Conservation (phyloP, 64 coral and sea anemone species). For the Montipora cactus region DNA sequence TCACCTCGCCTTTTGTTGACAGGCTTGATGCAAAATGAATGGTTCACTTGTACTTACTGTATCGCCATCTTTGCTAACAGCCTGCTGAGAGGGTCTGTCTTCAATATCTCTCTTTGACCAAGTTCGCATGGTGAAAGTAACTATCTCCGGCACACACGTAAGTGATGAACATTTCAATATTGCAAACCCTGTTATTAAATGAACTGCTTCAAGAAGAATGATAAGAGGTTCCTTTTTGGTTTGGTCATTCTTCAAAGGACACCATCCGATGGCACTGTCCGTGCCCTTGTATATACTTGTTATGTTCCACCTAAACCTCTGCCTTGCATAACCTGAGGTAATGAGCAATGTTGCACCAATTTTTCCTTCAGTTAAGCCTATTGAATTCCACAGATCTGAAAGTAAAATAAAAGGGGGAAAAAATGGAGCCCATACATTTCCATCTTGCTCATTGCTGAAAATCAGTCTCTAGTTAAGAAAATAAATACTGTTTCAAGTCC, state of each 20-base stretch:
- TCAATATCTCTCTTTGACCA: not conserved
- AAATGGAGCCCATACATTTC: too few relatives aligned
- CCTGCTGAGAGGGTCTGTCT: not conserved
- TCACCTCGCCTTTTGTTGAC: too few relatives aligned
- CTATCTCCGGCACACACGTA: not conserved
- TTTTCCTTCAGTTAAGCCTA: not conserved
- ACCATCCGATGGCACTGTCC: not conserved
- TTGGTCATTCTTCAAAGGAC: not conserved
- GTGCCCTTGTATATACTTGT: not conserved
- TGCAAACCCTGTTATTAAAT: not conserved
- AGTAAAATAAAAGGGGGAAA: not conserved
- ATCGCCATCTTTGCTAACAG: not conserved
- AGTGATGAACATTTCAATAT: not conserved
- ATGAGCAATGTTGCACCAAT: not conserved
- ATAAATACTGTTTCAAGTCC: too few relatives aligned
- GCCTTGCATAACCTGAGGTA: not conserved
- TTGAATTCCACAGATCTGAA: not conserved
- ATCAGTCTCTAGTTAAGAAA: too few relatives aligned
- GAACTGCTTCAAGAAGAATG: not conserved
- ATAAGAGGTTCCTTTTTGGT: not conserved
- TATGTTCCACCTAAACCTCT: not conserved
- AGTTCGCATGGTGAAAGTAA: not conserved
- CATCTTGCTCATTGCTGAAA: too few relatives aligned
- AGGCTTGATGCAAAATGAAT: too few relatives aligned
- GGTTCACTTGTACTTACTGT: not conserved